Base-by-base conservation (phyloP, 23 tunicate genomes). In the Phallusia fumigata region DNA sequence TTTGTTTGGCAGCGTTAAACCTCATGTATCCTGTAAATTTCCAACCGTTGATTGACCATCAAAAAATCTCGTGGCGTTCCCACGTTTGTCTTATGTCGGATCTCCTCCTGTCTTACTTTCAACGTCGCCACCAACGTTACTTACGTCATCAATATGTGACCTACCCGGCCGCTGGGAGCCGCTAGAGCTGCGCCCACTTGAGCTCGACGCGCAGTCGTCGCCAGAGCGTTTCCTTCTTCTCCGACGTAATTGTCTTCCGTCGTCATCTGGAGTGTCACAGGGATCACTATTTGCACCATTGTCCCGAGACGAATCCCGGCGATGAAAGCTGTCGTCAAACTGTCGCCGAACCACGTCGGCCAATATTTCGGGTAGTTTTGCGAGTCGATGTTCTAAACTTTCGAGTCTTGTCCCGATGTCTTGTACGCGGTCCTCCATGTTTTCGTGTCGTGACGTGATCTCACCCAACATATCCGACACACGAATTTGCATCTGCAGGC, bases 391-490 rank as follows among this genome's bases (percentile, higher is more conserved):
- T 65, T 94, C 94, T 79, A 94, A 44, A 76, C 36, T 19, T 18
- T 89, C 98, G 1, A 94, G 82, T 76, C 93, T 52, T 11, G 31
- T 44, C 26, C 51, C 49, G 53, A 97, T 84, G 32, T 81, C 52
- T 8, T 80, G 52, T 16, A 97, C 92, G 21, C 92, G 77, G 12
- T 87, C 84, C 65, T 87, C 88, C 34, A 97, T 52, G 19, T 74
- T 44, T 75, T 97, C 99, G 86, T 89, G 69, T 30, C 88, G 79
- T 11, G 86, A 52, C 3, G 83, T 73, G 44, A 97, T 82, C 33
- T 97, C 99, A 33, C 79, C 52, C 58, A 97, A 52, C 84, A 79
- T 83, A 84, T 97, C 99, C 19, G 99, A 83, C 16, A 92, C 93
- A 64, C 92, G 83, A n/a, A 86, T 82, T 81, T 90, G 95, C 88